Conservation (phyloP, 2,888 invertebrate genomes). For the Ceramica pisi region DNA sequence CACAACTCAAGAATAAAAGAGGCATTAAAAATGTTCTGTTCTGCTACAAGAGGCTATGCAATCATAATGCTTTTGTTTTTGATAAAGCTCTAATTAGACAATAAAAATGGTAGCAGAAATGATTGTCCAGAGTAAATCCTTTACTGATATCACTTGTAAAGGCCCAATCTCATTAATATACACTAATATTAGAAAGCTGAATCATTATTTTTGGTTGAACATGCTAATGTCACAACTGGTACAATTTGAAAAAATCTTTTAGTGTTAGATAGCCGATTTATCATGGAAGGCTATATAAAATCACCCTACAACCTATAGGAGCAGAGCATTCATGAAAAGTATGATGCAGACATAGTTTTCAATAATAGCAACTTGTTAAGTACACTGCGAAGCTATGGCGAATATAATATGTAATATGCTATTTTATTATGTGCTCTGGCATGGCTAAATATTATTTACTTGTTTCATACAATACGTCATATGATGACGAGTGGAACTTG, state of each 20-base stretch:
- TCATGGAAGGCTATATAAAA: too few relatives aligned
- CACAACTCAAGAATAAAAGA: not conserved
- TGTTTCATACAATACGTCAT: not conserved
- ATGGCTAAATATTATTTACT: not conserved
- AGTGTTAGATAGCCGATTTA: too few relatives aligned
- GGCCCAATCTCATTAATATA: not conserved
- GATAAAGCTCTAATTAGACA: not conserved
- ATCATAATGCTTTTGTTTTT: constrained; percentile 6
- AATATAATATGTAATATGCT: constrained; percentile 42
- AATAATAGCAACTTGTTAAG: not conserved
- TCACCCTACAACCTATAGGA: too few relatives aligned
- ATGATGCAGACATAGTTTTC: not conserved
- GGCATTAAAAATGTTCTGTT: not conserved
- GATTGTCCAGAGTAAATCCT: not conserved
- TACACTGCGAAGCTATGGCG: constrained; percentile 48
- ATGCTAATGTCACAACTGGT: too few relatives aligned
- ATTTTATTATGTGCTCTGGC: constrained; percentile 3
- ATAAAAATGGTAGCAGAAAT: not conserved
- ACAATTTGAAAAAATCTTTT: too few relatives aligned
- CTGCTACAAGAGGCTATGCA: not conserved
- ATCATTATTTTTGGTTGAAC: too few relatives aligned
- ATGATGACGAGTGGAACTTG: not conserved
- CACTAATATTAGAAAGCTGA: too few relatives aligned
- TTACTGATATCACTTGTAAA: not conserved
- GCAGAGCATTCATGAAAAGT: too few relatives aligned